These are phyloP conservation scores for Dasyornis broadbenti DNA, from an alignment of 2,113 vertebrate genomes.

Conservation along the genomic window DNA sequence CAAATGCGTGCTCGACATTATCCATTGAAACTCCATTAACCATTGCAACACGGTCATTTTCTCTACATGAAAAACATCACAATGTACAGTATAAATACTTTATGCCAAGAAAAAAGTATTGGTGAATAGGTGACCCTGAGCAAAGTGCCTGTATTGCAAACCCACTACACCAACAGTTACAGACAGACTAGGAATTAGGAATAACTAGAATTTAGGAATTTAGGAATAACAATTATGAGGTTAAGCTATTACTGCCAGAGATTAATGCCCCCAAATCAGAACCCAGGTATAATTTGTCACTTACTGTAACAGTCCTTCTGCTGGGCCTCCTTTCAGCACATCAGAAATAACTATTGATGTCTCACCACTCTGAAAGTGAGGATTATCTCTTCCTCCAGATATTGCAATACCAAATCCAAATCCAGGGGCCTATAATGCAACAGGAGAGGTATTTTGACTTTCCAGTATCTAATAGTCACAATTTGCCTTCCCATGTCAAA, in stretches of 20 bases:
- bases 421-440: slow-evolving; percentile 84
- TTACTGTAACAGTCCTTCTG: slow-evolving; percentile 97
- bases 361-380: slow-evolving; percentile 98
- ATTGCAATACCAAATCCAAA: slow-evolving; percentile 99
- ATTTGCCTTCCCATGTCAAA: background rate
- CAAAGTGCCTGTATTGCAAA: background rate
- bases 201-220: too few relatives aligned
- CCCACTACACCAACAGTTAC: background rate
- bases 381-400: slow-evolving; percentile 98
- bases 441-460: background rate
- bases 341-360: slow-evolving; percentile 99
- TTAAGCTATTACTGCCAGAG: background rate
- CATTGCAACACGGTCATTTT: slow-evolving; percentile 98
- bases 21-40: slow-evolving; percentile 99
- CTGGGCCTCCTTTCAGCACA: slow-evolving; percentile 95
- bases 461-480: background rate
- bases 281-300: background rate
- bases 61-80: slow-evolving; percentile 70
- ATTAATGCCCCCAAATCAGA: background rate
- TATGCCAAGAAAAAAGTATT: background rate
- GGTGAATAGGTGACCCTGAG: background rate
- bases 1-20: slow-evolving; percentile 97
- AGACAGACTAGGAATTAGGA: too few relatives aligned
- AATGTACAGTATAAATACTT: background rate
- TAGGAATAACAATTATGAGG: background rate